Base-by-base conservation (phyloP, 2,888 invertebrate genomes). In the Drosophila anceps region DNA sequence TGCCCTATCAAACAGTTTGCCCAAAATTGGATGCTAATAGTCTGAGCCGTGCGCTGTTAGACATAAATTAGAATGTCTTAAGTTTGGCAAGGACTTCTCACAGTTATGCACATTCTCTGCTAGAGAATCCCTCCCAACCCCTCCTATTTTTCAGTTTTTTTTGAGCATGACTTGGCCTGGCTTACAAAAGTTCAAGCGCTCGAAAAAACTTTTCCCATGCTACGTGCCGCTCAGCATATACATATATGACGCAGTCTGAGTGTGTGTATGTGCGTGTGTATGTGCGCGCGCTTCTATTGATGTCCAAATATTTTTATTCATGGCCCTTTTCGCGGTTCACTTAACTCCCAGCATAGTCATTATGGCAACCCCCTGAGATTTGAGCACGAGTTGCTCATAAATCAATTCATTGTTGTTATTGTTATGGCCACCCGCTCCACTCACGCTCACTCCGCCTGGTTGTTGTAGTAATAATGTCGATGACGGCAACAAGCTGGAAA, bases 301-400 rank as follows among this genome's bases (percentile, higher is more conserved):
- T 88, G 79, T 88, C 90, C 91, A 92, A 92, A 92, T 92, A 92
- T 92, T 92, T 91, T 91, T 87, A 91, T 91, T 90, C 92, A 91
- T 90, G 86, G 90, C 91, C 91, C 82, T 91, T 91, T 89, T 92
- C 85, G 91, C 91, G 92, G 92, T 90, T 92, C 92, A 91, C 88
- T 92, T 91, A 90, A 91, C 88, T 84, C 76, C 79, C 81, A 70
- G 75, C 62, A 72, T 74, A 87, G 82, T 85, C 84, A 88, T 88
- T 85, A 83, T 73, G 73, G 77, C 71, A 75, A 79, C 79, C 79
- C 74, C 72, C 79, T 35, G 77, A 79, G 79, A 79, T 73, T 78
- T 74, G 80, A 75, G 81, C 84, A 86, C 82, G 84, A 85, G 79
- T 82, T 79, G 73, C 81, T 88, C 92, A 92, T 92, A 90, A 92